Conservation (phyloP, 2,113 vertebrate genomes). For the Sporophila hypoxantha region DNA sequence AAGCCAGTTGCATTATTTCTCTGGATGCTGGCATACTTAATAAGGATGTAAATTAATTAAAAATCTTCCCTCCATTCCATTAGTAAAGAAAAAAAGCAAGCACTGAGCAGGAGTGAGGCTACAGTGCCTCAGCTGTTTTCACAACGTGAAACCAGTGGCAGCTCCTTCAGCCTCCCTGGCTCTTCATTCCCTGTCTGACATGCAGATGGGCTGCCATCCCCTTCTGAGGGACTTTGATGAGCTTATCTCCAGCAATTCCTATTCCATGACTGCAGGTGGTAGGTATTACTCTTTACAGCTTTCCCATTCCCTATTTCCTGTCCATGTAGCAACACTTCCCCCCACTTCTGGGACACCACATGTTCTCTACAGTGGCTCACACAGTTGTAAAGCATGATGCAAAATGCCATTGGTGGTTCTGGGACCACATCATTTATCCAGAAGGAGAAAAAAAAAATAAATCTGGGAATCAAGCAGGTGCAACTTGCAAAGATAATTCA, state of each 20-base stretch:
- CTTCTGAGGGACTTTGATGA: not conserved
- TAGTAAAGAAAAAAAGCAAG: not conserved
- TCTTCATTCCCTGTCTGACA: not conserved
- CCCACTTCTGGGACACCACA: not conserved
- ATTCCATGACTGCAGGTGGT: not conserved
- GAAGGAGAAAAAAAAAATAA: accelerated
- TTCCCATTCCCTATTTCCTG: not conserved
- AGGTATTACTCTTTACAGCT: not conserved
- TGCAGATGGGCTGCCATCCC: not conserved
- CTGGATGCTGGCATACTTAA: not conserved
- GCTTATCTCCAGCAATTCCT: not conserved
- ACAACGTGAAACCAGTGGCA: not conserved
- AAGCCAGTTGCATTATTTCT: not conserved
- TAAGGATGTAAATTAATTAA: not conserved
- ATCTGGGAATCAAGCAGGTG: not conserved
- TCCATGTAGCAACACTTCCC: not conserved
- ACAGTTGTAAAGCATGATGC: not conserved
- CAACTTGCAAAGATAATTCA: not conserved
- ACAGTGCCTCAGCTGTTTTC: not conserved
- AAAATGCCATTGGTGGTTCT: not conserved
- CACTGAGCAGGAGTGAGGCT: not conserved
- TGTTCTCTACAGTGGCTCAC: not conserved
- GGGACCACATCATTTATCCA: not conserved
- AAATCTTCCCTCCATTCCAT: not conserved
- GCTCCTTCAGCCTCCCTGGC: not conserved